phyloP scores from a whole-genome alignment of 53 echinoderm and acorn worm species.

The Astropecten irregularis region DNA sequence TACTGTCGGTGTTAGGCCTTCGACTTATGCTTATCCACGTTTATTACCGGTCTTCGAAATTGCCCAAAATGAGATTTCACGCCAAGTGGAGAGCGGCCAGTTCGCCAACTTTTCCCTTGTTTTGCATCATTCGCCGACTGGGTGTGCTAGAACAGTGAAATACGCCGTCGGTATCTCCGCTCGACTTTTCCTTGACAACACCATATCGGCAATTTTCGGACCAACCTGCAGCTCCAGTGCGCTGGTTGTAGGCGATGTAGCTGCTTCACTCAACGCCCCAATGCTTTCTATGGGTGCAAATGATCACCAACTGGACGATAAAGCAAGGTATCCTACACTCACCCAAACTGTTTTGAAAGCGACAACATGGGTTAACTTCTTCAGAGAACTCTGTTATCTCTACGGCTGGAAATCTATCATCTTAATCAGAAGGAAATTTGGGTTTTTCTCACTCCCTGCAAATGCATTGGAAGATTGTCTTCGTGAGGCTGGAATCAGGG shows the following conservation, averaged over 20 bases:
- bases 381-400: not conserved
- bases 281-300: constrained; percentile 8
- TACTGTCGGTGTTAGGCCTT: no score
- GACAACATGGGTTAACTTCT: not conserved
- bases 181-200: constrained; percentile 3
- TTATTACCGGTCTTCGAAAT: constrained; percentile 72
- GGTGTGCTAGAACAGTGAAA: not conserved
- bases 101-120: constrained; percentile 72
- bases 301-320: constrained; percentile 33
- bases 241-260: constrained; percentile 19
- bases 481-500: not conserved
- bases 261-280: constrained; percentile 11
- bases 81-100: constrained; percentile 50
- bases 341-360: not conserved
- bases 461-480: not conserved
- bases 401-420: not conserved
- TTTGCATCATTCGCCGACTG: not conserved
- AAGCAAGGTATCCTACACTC: constrained; percentile 35
- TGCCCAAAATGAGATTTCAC: constrained; percentile 64
- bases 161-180: constrained; percentile 17
- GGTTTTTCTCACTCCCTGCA: not conserved
- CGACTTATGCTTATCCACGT: not conserved
- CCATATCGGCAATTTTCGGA: constrained; percentile 34
- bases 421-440: not conserved
- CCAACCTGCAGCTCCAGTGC: constrained; percentile 21